A percentile compares a stretch with the other conserved stretches of the same genome.
These are phyloP conservation scores for Oreochromis spilurus DNA, from an alignment of 2,113 vertebrate genomes.

Conservation along the genomic window DNA sequence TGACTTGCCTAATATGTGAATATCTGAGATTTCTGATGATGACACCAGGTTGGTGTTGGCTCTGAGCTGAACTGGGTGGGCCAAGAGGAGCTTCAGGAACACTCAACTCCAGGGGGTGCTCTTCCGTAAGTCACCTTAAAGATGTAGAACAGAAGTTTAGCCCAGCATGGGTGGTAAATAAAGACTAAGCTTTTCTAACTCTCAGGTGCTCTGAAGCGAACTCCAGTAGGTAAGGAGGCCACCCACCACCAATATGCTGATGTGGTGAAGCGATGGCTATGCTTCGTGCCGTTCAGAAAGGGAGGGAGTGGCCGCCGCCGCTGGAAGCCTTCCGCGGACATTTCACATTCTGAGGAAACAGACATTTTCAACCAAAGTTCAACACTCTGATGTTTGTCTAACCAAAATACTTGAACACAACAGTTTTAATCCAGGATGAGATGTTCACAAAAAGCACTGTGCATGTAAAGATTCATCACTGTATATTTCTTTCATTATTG, in stretches of 20 bases:
- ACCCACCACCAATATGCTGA: neutral
- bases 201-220: neutral
- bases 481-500: neutral
- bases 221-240: neutral
- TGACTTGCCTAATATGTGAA: neutral
- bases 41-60: slow-evolving; percentile 18
- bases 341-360: neutral
- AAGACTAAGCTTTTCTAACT: neutral
- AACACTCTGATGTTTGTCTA: neutral
- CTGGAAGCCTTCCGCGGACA: neutral
- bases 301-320: fast-evolving
- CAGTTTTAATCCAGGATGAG: neutral
- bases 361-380: neutral
- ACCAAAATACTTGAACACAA: neutral
- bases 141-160: neutral
- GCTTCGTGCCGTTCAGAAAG: neutral
- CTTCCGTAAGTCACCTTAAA: slow-evolving; percentile 45
- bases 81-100: slow-evolving; percentile 58
- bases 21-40: neutral
- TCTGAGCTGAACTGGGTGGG: slow-evolving; percentile 63
- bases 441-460: neutral
- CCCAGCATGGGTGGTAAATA: neutral
- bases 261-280: neutral
- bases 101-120: slow-evolving; percentile 59
- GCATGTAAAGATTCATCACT: neutral